phyloP scores from a whole-genome alignment of 1,140 invertebrate genomes.

The Alviniconcha marisindica region DNA sequence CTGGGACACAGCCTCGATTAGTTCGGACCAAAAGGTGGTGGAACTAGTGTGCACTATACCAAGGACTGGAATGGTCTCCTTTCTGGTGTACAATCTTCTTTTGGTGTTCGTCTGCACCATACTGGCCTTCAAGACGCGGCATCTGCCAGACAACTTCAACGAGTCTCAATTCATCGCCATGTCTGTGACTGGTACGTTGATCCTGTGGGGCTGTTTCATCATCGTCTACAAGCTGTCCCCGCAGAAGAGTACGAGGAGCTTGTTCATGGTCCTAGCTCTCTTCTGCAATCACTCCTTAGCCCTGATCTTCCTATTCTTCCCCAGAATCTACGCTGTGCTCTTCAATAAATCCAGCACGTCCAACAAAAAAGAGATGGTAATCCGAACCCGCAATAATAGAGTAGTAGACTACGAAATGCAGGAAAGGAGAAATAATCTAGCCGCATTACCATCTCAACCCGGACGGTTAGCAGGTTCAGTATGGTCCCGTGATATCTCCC shows the following conservation, averaged over 20 bases:
- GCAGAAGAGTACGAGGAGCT: conserved; percentile 36
- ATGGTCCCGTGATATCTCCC: no score
- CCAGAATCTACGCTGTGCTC: conserved; percentile 77
- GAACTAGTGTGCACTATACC: no score
- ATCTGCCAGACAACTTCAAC: conserved; percentile 62
- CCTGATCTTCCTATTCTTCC: conserved; percentile 58
- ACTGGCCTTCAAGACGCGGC: conserved; percentile 84
- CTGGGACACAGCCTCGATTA: no score
- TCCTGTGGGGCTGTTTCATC: conserved; percentile 62
- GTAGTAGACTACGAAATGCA: no score
- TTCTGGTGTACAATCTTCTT: conserved; percentile 88
- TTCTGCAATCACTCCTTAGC: conserved; percentile 55
- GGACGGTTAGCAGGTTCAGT: no score
- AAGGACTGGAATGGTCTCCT: no score
- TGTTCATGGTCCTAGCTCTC: conserved; percentile 52
- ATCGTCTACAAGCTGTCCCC: conserved; percentile 51
- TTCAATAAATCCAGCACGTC: no score
- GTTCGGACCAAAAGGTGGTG: no score
- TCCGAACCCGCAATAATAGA: no score
- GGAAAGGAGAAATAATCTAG: no score
- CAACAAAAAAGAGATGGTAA: no score
- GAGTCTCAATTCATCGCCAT: conserved; percentile 58
- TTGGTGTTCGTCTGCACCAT: conserved; percentile 91
- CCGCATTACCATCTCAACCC: no score
- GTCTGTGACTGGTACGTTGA: conserved; percentile 55